phyloP scores from a whole-genome alignment of 2,888 invertebrate genomes.

The Phragmatobia fuliginosa region DNA sequence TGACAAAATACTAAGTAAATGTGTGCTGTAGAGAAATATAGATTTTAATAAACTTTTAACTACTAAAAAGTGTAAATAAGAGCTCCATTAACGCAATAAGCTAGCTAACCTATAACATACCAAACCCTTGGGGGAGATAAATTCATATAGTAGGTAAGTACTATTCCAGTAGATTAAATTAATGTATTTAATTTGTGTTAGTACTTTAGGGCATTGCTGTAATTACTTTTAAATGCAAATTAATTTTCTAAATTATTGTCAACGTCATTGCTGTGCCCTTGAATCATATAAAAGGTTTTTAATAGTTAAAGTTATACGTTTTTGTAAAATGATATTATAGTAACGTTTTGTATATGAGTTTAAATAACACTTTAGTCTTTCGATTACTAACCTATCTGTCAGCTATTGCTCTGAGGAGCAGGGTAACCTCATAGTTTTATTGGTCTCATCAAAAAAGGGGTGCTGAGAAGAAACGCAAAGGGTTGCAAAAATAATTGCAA shows the following conservation, averaged over 20 bases:
- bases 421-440: neutral
- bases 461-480: too few relatives aligned
- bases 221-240: neutral
- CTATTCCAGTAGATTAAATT: neutral
- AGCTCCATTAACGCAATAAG: neutral
- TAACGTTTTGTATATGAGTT: neutral
- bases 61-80: neutral
- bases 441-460: neutral
- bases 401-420: too few relatives aligned
- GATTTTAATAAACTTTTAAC: neutral
- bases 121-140: neutral
- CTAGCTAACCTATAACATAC: neutral
- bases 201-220: constrained; percentile 1
- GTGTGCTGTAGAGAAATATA: neutral
- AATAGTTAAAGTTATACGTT: neutral
- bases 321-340: neutral
- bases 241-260: constrained; percentile 11
- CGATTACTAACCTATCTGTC: neutral
- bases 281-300: constrained; percentile 6
- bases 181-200: constrained; percentile 3
- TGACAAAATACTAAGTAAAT: too few relatives aligned
- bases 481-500: too few relatives aligned
- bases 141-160: neutral
- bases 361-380: neutral
- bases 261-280: neutral